These are phyloP conservation scores for Lapara coniferarum DNA, from an alignment of 2,888 invertebrate genomes.

Conservation along the genomic window DNA sequence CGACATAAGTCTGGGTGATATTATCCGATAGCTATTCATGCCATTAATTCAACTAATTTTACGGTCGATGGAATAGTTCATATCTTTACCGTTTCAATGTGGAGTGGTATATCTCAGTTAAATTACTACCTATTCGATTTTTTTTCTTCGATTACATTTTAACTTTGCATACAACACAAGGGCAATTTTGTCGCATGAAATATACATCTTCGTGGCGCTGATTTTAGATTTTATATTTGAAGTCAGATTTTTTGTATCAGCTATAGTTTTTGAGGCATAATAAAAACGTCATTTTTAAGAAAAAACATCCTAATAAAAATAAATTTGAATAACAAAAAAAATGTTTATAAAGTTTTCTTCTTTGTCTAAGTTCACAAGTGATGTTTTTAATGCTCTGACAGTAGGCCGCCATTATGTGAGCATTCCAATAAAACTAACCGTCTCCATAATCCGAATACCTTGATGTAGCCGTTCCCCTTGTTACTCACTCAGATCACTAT, in stretches of 20 bases:
- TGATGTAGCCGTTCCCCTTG: conserved; percentile 2
- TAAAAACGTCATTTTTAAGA: neutral
- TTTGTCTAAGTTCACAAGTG: neutral
- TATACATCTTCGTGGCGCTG: conserved; percentile 18
- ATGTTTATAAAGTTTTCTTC: neutral
- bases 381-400: neutral
- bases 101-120: neutral
- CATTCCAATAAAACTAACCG: too few relatives aligned
- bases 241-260: conserved; percentile 26
- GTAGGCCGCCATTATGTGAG: neutral
- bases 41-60: conserved; percentile 63
- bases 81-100: conserved; percentile 22
- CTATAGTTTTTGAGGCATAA: conserved; percentile 22
- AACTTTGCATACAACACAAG: conserved; percentile 17
- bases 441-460: neutral
- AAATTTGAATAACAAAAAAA: neutral
- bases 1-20: conserved; percentile 15
- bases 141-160: neutral
- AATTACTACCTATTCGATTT: conserved; percentile 1
- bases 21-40: conserved; percentile 17
- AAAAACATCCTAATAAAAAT: neutral
- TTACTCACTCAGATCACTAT: conserved; percentile 6
- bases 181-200: conserved; percentile 25
- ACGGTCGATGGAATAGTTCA: conserved; percentile 38
- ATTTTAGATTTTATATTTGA: conserved; percentile 27